Conservation (phyloP, 2,113 vertebrate genomes). For the Gopherus evgoodei region DNA sequence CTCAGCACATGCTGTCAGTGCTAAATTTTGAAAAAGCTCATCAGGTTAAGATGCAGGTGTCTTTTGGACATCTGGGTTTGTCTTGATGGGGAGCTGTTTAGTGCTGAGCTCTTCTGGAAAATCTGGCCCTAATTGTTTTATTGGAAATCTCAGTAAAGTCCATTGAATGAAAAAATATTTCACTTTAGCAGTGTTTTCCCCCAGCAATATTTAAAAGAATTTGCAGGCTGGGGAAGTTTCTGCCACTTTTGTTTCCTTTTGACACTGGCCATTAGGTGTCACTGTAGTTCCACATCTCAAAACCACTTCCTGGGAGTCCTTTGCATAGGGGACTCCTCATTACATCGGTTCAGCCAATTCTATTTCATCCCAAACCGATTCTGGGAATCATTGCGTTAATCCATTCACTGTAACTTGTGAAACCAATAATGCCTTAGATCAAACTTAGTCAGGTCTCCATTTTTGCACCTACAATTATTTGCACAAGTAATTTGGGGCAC, state of each 20-base stretch:
- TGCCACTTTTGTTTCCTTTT: not conserved
- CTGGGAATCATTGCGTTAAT: not conserved
- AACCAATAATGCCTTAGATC: not conserved
- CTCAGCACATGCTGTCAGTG: not conserved
- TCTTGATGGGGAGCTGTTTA: not conserved
- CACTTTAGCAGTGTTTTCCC: not conserved
- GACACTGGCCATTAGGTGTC: fast-evolving
- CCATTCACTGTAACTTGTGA: fast-evolving
- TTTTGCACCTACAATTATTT: not conserved
- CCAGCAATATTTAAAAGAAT: not conserved
- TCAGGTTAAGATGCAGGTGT: not conserved
- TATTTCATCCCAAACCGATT: not conserved
- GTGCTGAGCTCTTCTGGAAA: not conserved
- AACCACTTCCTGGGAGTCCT: fast-evolving
- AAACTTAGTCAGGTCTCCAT: not conserved
- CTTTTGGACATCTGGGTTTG: not conserved
- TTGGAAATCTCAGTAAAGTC: not conserved
- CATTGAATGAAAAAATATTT: not conserved
- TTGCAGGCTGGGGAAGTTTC: not conserved
- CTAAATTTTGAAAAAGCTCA: not conserved
- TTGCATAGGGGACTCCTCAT: not conserved
- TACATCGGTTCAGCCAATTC: not conserved
- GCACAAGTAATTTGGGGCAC: not conserved
- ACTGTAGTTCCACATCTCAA: fast-evolving
- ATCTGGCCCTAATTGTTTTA: not conserved